These are phyloP conservation scores for Rynchops niger DNA, from an alignment of 2,113 vertebrate species.

Conservation along the genomic window DNA sequence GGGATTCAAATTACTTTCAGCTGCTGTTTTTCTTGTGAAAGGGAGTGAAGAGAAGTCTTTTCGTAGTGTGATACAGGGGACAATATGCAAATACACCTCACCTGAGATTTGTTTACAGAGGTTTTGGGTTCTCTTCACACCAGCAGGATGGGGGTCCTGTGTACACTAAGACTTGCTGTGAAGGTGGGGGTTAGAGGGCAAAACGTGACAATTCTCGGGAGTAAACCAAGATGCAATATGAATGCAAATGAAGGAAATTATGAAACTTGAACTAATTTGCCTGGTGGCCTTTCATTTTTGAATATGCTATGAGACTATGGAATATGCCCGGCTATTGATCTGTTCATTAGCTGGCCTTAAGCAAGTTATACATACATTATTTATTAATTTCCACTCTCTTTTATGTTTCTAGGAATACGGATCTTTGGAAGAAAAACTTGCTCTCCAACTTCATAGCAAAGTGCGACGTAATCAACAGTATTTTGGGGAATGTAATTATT, in stretches of 20 bases:
- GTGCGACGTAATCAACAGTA: background rate
- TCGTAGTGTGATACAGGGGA: background rate
- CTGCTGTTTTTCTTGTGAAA: background rate
- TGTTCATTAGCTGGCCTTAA: background rate
- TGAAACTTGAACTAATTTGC: background rate
- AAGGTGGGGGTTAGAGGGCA: background rate
- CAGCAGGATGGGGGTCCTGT: background rate
- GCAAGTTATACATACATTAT: background rate
- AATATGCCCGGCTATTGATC: background rate
- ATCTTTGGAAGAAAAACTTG: background rate
- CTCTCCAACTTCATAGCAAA: background rate
- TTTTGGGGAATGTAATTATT: background rate
- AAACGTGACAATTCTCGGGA: background rate
- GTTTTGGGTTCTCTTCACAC: background rate
- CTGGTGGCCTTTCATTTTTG: background rate
- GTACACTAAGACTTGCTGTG: background rate
- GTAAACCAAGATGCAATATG: background rate
- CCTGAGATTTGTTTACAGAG: background rate
- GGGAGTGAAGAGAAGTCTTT: background rate
- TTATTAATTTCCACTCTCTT: constrained; percentile 12
- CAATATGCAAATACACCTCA: background rate
- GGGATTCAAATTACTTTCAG: background rate
- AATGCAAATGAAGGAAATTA: background rate
- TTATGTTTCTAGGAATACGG: background rate
- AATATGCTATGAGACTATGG: background rate